phyloP scores from a whole-genome alignment of 2,888 invertebrate species.

The Eucriotettix oculatus region DNA sequence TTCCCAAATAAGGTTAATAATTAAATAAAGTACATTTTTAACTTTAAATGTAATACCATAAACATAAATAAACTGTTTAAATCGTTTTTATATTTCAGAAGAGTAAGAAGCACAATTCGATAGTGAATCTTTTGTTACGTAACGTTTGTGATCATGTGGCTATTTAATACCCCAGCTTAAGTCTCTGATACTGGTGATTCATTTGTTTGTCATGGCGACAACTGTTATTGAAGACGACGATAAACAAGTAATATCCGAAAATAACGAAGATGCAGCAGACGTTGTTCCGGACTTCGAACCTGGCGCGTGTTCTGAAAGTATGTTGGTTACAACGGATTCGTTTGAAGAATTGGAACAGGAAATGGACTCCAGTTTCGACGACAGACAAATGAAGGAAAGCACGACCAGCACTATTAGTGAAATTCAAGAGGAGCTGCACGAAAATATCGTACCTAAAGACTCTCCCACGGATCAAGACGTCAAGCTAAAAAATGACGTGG shows the following conservation, averaged over 20 bases:
- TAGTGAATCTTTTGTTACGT: too few species aligned
- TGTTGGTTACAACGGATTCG: slow-evolving; percentile 52
- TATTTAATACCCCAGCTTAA: too few species aligned
- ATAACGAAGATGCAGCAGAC: slow-evolving; percentile 7
- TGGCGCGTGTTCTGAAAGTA: slow-evolving; percentile 44
- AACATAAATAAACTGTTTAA: too few species aligned
- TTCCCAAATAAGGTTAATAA: too few species aligned
- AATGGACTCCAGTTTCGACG: slow-evolving; percentile 45
- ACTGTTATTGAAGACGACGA: not conserved
- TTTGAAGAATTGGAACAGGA: slow-evolving; percentile 51
- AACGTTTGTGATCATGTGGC: too few species aligned
- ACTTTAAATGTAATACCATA: too few species aligned
- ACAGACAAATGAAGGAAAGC: slow-evolving; percentile 32
- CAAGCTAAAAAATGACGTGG: slow-evolving; percentile 10
- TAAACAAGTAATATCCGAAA: slow-evolving; percentile 3
- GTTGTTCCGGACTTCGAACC: slow-evolving; percentile 27
- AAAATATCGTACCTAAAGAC: slow-evolving; percentile 17
- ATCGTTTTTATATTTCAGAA: too few species aligned
- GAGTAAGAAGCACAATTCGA: too few species aligned
- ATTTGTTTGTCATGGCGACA: not conserved
- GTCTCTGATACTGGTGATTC: too few species aligned
- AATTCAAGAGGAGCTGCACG: slow-evolving; percentile 37
- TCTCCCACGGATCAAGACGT: slow-evolving; percentile 8
- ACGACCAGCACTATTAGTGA: slow-evolving; percentile 40
- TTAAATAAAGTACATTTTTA: too few species aligned